Evolutionary conservation across 37 sponge, comb jelly and placozoan genomes (phyloP).

Genomic region (Aphrocallistes beatrix): DNA sequence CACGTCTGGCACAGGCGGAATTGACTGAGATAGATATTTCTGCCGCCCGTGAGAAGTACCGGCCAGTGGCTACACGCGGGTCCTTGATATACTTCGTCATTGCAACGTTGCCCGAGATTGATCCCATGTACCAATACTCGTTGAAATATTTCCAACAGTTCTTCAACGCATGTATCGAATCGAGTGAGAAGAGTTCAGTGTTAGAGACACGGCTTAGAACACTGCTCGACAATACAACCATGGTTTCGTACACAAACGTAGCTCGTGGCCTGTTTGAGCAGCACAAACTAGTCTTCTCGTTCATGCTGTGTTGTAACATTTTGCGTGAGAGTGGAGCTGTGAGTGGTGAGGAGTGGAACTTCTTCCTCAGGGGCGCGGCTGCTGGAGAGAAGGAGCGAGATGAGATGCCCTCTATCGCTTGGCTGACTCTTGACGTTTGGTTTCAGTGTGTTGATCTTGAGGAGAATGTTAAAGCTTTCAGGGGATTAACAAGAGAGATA

Average conservation of each 20-base stretch:
- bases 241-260: slow-evolving; percentile 79
- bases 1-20: slow-evolving; percentile 76
- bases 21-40: slow-evolving; percentile 86
- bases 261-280: slow-evolving; percentile 89
- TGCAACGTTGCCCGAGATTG: slow-evolving; percentile 83
- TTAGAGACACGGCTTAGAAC: slow-evolving; percentile 62
- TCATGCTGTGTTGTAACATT: slow-evolving; percentile 90
- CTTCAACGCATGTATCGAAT: slow-evolving; percentile 87
- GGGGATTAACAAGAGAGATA: slow-evolving; percentile 55
- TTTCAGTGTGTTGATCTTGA: slow-evolving; percentile 70
- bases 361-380: slow-evolving; percentile 86
- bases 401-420: slow-evolving; percentile 70
- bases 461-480: slow-evolving; percentile 55
- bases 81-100: slow-evolving; percentile 97
- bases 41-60: slow-evolving; percentile 83
- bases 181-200: slow-evolving; percentile 64
- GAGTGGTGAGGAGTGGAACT: slow-evolving; percentile 84
- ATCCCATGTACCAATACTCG: slow-evolving; percentile 99
- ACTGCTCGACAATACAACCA: slow-evolving; percentile 57
- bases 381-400: slow-evolving; percentile 80
- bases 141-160: slow-evolving; percentile 88
- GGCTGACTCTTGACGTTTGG: slow-evolving; percentile 68
- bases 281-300: slow-evolving; percentile 95
- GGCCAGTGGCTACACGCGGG: slow-evolving; percentile 82
- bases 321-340: slow-evolving; percentile 70